Conservation (phyloP, 2,888 invertebrate genomes). For the Lymantria monacha region DNA sequence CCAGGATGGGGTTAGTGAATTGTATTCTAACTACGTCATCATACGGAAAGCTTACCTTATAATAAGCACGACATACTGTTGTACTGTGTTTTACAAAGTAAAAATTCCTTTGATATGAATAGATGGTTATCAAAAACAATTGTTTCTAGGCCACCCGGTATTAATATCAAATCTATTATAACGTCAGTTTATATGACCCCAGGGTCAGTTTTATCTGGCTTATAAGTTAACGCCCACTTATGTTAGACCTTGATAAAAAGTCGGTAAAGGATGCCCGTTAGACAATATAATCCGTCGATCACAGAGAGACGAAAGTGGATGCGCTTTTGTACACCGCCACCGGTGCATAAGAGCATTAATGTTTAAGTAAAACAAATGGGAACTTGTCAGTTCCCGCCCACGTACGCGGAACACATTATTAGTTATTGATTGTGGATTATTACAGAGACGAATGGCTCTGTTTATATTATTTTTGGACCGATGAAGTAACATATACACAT, state of each 20-base stretch:
- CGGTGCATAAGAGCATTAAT: slow-evolving; percentile 57
- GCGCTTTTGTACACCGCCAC: slow-evolving; percentile 32
- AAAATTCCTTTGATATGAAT: background rate
- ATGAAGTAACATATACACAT: slow-evolving; percentile 25
- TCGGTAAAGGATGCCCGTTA: slow-evolving; percentile 56
- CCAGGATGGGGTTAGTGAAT: no score
- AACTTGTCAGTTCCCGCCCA: slow-evolving; percentile 53
- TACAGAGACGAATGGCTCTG: slow-evolving; percentile 37
- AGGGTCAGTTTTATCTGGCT: slow-evolving; percentile 24
- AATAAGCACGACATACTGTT: no score
- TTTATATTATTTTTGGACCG: slow-evolving; percentile 33
- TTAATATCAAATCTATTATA: slow-evolving; percentile 6
- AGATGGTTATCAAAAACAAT: slow-evolving; percentile 2
- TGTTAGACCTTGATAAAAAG: slow-evolving; percentile 33
- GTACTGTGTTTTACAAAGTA: no score
- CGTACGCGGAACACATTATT: slow-evolving; percentile 53
- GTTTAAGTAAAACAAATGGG: slow-evolving; percentile 72
- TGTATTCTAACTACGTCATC: no score
- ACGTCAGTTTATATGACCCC: slow-evolving; percentile 15
- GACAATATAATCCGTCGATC: slow-evolving; percentile 34
- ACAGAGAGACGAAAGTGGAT: slow-evolving; percentile 19
- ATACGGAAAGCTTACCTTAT: no score
- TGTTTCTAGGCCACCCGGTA: background rate
- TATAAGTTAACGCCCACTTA: slow-evolving; percentile 39
- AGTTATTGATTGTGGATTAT: slow-evolving; percentile 59